A percentile compares a stretch with the other conserved stretches of the same genome.
These are phyloP conservation scores for Limnephilus auricula DNA, from an alignment of 2,888 invertebrate genomes.

Conservation along the genomic window DNA sequence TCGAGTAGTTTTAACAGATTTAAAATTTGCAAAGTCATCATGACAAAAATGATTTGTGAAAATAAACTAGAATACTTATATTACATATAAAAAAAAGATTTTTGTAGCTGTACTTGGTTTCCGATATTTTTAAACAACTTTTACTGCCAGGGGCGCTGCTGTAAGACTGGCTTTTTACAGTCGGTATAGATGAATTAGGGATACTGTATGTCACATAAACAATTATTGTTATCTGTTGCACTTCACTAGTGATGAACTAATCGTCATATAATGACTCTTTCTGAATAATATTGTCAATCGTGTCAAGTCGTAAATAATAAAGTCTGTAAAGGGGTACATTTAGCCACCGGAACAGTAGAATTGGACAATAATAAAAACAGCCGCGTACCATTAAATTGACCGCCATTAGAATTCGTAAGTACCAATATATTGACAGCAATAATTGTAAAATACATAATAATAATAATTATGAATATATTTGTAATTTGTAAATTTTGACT, in stretches of 20 bases:
- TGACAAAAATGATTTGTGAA: too few relatives aligned
- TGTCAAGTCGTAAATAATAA: too few relatives aligned
- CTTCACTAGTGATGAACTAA: too few relatives aligned
- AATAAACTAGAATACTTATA: too few relatives aligned
- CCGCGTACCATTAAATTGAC: slow-evolving; percentile 17
- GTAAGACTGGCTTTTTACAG: background rate
- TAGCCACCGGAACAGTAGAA: background rate
- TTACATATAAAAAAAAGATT: too few relatives aligned
- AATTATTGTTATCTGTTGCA: too few relatives aligned
- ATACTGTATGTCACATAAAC: background rate
- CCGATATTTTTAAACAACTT: background rate
- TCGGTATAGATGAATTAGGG: background rate
- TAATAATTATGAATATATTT: background rate
- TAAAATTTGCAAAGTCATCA: too few relatives aligned
- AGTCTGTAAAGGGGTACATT: background rate
- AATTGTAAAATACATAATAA: slow-evolving; percentile 32
- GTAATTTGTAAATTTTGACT: slow-evolving; percentile 10
- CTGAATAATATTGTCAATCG: too few relatives aligned
- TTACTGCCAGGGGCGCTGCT: background rate
- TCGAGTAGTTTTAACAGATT: too few relatives aligned
- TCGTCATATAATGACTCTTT: too few relatives aligned
- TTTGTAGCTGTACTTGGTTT: too few relatives aligned
- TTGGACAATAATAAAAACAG: slow-evolving; percentile 23
- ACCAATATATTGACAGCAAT: slow-evolving; percentile 28
- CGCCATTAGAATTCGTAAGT: slow-evolving; percentile 9